phyloP scores from a whole-genome alignment of 2,888 invertebrate species.

The Dasypolia templi region DNA sequence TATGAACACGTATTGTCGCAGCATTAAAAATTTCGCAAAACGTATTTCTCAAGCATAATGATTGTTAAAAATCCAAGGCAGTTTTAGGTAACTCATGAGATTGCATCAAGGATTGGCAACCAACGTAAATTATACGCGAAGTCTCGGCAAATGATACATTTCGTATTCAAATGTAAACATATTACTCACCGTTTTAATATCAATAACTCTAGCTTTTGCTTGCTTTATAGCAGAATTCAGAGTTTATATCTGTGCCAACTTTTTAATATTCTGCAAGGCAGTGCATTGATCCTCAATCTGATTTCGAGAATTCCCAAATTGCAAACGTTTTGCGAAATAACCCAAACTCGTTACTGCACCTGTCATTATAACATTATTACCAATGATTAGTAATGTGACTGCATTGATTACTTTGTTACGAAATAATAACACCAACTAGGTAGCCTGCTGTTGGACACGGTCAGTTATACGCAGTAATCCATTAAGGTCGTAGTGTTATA shows the following conservation, averaged over 20 bases:
- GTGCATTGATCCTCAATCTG: conserved; percentile 5
- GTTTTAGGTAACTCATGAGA: conserved; percentile 48
- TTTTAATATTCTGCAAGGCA: conserved; percentile 15
- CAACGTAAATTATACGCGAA: conserved; percentile 39
- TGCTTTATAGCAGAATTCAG: conserved; percentile 30
- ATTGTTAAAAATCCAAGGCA: conserved; percentile 51
- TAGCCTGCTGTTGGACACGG: conserved; percentile 73
- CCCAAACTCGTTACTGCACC: conserved; percentile 18
- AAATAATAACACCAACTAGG: conserved; percentile 72
- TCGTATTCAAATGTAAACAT: conserved; percentile 52
- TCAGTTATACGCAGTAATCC: conserved; percentile 82
- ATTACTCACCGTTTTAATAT: conserved; percentile 44
- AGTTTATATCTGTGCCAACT: conserved; percentile 16
- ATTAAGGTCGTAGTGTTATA: conserved; percentile 81
- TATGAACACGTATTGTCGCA: conserved; percentile 34
- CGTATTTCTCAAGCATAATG: conserved; percentile 40
- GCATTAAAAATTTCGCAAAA: conserved; percentile 41
- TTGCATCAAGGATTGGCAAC: conserved; percentile 51
- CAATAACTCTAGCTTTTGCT: conserved; percentile 42
- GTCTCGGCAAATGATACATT: conserved; percentile 34
- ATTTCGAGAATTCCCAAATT: conserved; percentile 9
- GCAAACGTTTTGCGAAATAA: conserved; percentile 42
- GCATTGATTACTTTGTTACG: conserved; percentile 82
- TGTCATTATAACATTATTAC: conserved; percentile 53
- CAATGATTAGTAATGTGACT: conserved; percentile 77